Conservation (phyloP, 2,797 vertebrate species). For the Dromococcyx pavoninus region DNA sequence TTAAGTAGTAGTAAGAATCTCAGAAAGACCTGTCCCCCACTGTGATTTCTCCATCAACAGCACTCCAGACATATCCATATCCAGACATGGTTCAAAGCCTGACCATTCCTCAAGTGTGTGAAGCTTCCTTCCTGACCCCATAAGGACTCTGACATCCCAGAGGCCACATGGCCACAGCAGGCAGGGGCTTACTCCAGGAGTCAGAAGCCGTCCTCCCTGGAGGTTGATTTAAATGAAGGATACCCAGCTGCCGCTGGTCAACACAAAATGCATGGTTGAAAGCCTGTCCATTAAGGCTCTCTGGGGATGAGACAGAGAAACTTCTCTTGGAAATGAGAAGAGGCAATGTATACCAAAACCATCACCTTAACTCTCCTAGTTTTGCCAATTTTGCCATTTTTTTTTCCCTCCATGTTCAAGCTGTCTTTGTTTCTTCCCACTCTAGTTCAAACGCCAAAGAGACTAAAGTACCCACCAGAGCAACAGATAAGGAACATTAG, state of each 20-base stretch:
- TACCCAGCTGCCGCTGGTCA: not conserved
- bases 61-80: fast-evolving
- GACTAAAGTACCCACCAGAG: not conserved
- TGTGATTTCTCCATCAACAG: not conserved
- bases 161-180: fast-evolving
- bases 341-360: not conserved
- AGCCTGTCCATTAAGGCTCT: not conserved
- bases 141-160: too few relatives aligned
- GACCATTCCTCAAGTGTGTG: not conserved
- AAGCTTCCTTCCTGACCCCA: not conserved
- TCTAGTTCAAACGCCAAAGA: not conserved
- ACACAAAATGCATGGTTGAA: too few relatives aligned
- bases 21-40: not conserved
- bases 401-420: not conserved
- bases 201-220: not conserved
- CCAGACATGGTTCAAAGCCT: not conserved
- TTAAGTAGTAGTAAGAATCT: not conserved
- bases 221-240: not conserved
- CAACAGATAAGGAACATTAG: not conserved
- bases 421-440: not conserved
- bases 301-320: not conserved
- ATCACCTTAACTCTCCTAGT: not conserved
- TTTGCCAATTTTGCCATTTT: not conserved
- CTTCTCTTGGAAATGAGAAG: not conserved
- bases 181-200: too few relatives aligned